Evolutionary conservation across 2,888 invertebrate species (phyloP), one percentile per base, ranked within the genome.

Genomic region (Thalpophila matura): DNA sequence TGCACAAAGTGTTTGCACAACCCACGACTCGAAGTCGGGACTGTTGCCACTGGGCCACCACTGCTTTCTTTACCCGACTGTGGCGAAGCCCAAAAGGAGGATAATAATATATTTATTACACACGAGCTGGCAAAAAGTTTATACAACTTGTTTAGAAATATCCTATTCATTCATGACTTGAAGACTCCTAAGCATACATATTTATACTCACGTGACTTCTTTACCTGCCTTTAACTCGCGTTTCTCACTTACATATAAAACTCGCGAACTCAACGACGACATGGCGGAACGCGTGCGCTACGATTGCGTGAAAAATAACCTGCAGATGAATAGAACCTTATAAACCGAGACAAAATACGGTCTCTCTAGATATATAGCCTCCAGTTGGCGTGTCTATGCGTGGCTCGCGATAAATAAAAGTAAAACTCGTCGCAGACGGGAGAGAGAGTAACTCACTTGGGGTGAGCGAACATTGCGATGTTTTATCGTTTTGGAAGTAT

Each of bases 291-390:
- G 29, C 18, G 43, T 10, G 55, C 18, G 27, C 29, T 29, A n/a
- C 24, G 33, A 67, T 67, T 46, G 31, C 26, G 37, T n/a, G 14
- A 47, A 47, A 67, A 67, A 49, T 47, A 64, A 31, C 12, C 22
- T 24, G 26, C 43, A 37, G 37, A 65, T 65, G 68, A 58, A 68
- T 67, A 26, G 22, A 59, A 37, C 18, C 26, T 58, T 49, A 29
- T 64, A 58, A 67, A 67, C 42, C 26, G 67, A 58, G 49, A 59
- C 68, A 59, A 59, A 68, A 67, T 59, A 49, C 49, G 31, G 31
- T 50, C 59, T 68, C 49, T 6, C 7, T n/a, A 20, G 43, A 68
- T 59, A 68, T 59, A 68, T 45, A 26, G 64, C 43, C 9, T 45
- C 12, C 20, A 43, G 60, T 27, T 18, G 60, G 47, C 37, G 35